Evolutionary conservation across 1,140 invertebrate species (phyloP), one percentile per base, ranked within the genome.

Genomic region (Popillia japonica): DNA sequence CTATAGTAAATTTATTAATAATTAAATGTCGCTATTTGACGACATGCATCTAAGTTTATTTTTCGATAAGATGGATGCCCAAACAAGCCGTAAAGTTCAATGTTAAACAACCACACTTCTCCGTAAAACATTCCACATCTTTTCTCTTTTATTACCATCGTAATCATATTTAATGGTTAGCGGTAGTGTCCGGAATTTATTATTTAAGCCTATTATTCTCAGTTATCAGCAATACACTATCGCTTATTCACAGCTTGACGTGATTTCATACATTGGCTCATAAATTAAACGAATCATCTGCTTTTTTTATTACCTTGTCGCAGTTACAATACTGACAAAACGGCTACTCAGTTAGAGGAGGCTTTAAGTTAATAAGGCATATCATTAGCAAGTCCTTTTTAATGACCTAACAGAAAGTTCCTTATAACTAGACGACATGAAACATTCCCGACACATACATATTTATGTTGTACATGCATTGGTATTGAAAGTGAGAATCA

Each of bases 201-300:
- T 27, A 68, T 68, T 68, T 68, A 68, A 23, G 61, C 61, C 61
- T 68, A 68, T 27, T 68, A 68, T 68, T 14, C 61, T 23, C 22
- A 27, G 22, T 68, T 68, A 68, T 34, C 48, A 55, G 48, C 48
- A 55, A 17, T 68, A 27, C 61, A 68, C 6, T 68, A 68, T 68
- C 61, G 61, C 61, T 27, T 68, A 23, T 68, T 68, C 61, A 68
- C 61, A 68, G 61, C n/a, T 68, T 68, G 61, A 68, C 22, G 61
- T 34, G 48, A 68, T 68, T 68, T 7, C 17, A 23, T 27, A 68
- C 61, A 68, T 34, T 20, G 27, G 10, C 20, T 34, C 61, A 22
- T 68, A 68, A 68, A 34, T 68, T 34, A 27, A 11, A 20, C 22
- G 61, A 68, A 27, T 68, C 61, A 68, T 22, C 61, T 34, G 27